phyloP scores from a whole-genome alignment of 1,140 invertebrate species.

The Magallana gigas region DNA sequence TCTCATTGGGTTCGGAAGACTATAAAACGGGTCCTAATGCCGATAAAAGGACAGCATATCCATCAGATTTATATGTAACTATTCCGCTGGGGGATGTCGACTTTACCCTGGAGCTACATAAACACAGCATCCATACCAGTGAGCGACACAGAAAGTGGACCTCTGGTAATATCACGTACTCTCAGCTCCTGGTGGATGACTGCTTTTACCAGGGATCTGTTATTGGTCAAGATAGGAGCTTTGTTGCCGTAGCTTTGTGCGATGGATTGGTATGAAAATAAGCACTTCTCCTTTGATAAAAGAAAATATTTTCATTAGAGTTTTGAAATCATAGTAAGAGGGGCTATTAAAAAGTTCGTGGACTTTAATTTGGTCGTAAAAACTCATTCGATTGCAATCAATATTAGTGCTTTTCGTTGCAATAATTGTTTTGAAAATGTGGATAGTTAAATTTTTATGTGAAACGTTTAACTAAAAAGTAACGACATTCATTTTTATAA shows the following conservation, averaged over 20 bases:
- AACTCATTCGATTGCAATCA: too few species aligned
- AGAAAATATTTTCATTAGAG: background rate
- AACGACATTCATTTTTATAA: too few species aligned
- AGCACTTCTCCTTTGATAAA: background rate
- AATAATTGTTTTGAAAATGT: too few species aligned
- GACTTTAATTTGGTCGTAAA: too few species aligned
- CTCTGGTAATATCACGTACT: slow-evolving; percentile 61
- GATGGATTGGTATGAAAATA: slow-evolving; percentile 62
- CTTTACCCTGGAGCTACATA: slow-evolving; percentile 31
- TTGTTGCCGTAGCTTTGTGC: slow-evolving; percentile 61
- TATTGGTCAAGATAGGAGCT: slow-evolving; percentile 49
- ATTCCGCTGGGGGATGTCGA: slow-evolving; percentile 36
- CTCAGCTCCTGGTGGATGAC: slow-evolving; percentile 41
- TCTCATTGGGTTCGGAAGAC: background rate
- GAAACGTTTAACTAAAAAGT: too few species aligned
- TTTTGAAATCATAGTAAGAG: too few species aligned
- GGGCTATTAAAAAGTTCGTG: too few species aligned
- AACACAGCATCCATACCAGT: slow-evolving; percentile 17
- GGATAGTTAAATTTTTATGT: too few species aligned
- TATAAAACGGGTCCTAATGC: background rate
- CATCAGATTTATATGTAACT: slow-evolving; percentile 34
- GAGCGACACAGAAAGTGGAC: slow-evolving; percentile 47
- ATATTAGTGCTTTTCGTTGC: too few species aligned
- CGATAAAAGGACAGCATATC: background rate
- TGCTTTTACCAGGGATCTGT: slow-evolving; percentile 66